These are phyloP conservation scores for Temnothorax unifasciatus DNA, from an alignment of 2,888 invertebrate species.

Conservation along the genomic window DNA sequence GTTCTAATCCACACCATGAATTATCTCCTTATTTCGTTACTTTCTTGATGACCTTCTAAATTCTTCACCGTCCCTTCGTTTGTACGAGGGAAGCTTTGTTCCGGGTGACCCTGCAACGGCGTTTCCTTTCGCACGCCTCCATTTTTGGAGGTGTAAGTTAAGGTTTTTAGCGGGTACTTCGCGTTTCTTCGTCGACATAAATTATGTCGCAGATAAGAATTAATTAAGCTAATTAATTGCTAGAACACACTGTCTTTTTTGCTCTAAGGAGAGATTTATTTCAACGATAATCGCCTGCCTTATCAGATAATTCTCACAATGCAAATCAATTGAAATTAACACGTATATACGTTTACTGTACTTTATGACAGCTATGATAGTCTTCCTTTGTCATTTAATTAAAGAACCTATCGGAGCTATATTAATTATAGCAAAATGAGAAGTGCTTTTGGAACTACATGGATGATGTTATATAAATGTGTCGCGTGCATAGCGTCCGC, in stretches of 20 bases:
- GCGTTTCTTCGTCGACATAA: constrained; percentile 51
- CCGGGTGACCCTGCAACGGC: constrained; percentile 6
- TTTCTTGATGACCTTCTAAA: constrained; percentile 38
- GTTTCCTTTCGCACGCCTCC: neutral
- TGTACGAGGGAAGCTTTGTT: constrained; percentile 3
- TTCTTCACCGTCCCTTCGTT: neutral
- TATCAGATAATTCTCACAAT: neutral
- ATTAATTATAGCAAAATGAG: constrained; percentile 4
- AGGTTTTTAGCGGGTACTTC: constrained; percentile 31
- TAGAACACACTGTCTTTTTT: neutral
- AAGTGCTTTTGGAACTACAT: neutral
- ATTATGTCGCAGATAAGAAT: constrained; percentile 47
- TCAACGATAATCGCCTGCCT: neutral
- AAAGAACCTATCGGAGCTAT: neutral
- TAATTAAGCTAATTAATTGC: constrained; percentile 52
- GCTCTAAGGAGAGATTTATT: constrained; percentile 2
- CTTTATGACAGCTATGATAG: no score
- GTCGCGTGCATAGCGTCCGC: neutral
- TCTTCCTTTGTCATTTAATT: neutral
- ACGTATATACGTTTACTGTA: neutral
- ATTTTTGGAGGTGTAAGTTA: constrained; percentile 42
- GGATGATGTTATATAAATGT: constrained; percentile 6
- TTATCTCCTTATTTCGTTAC: constrained; percentile 75
- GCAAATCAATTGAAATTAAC: neutral
- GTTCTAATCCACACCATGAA: constrained; percentile 76